phyloP scores from a whole-genome alignment of 1,140 invertebrate genomes.

The Caenorhabditis tropicalis region DNA sequence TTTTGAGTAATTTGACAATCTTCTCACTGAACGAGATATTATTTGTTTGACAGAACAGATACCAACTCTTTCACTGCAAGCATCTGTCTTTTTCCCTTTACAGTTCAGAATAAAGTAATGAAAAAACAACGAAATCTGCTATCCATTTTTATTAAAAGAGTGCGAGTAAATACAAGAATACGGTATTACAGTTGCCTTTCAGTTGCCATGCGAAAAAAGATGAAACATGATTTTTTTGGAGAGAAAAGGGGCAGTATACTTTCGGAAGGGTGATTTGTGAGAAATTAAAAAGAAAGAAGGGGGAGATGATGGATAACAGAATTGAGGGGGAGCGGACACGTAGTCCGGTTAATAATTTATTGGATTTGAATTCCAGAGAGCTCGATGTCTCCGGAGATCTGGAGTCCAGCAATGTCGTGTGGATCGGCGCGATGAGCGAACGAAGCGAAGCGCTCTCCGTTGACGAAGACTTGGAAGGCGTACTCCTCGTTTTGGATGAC shows the following conservation, averaged over 20 bases:
- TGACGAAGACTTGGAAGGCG: conserved; percentile 70
- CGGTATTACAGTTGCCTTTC: background rate
- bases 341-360: conserved; percentile 49
- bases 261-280: background rate
- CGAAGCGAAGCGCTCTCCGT: conserved; percentile 66
- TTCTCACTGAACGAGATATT: too few species aligned
- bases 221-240: background rate
- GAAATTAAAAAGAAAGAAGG: background rate
- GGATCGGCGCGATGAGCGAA: conserved; percentile 70
- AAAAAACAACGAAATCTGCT: background rate
- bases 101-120: too few species aligned
- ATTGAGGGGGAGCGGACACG: background rate
- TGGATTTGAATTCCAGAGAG: conserved; percentile 66
- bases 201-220: conserved; percentile 37
- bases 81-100: too few species aligned
- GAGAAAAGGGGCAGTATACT: conserved; percentile 17
- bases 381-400: conserved; percentile 69
- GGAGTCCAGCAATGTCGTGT: conserved; percentile 69
- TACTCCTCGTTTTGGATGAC: conserved; percentile 69
- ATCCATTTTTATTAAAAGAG: conserved; percentile 34
- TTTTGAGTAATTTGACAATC: too few species aligned
- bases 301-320: background rate
- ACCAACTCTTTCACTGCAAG: too few species aligned
- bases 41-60: too few species aligned
- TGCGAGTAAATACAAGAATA: background rate